Base-by-base conservation (phyloP, 1,140 invertebrate genomes). In the Eupristina koningsbergeri region DNA sequence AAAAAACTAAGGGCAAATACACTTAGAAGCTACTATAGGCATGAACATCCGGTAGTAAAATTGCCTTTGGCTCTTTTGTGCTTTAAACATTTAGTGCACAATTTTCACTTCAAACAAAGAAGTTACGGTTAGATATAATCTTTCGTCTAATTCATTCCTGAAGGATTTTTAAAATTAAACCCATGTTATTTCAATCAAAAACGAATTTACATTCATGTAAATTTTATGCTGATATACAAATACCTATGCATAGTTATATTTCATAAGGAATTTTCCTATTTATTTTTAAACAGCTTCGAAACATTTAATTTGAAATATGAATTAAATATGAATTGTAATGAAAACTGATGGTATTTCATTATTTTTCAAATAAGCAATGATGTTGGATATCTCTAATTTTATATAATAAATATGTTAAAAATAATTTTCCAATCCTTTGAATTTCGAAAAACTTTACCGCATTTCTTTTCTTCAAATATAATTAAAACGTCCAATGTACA, bases 41-140 rank as follows among this genome's bases (percentile, higher is more conserved):
- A n/a, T n/a, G 67, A n/a, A 8, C 39, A 71, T 71, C 22, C 67
- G 39, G 67, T 41, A 71, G 39, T 71, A 71, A 71, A 71, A 71
- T 13, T 41, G 36, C 39, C 39, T 71, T 71, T 41, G 67, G 36
- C 0, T 71, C 67, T 41, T 64, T 71, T 71, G 22, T 22, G 36
- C 36, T 71, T 71, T 41, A 71, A 71, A 71, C 67, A 41, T 71
- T 7, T 26, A 31, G 67, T 41, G 9, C 22, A 71, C 7, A 71
- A 41, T 71, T 71, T 71, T 41, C 36, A 71, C 67, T 41, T 71
- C 67, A 71, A 41, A 71, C 15, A 31, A 71, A 41, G 26, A 39
- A 71, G 0, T 3, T 71, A 41, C 67, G 5, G 19, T 71, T 41
- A 71, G 19, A 71, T 71, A 26, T 71, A 39, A 41, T 41, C 39